A percentile compares a stretch with the other conserved stretches of the same genome.
These are phyloP conservation scores for Porites lutea DNA, from an alignment of 64 coral and sea anemone genomes.

Conservation along the genomic window DNA sequence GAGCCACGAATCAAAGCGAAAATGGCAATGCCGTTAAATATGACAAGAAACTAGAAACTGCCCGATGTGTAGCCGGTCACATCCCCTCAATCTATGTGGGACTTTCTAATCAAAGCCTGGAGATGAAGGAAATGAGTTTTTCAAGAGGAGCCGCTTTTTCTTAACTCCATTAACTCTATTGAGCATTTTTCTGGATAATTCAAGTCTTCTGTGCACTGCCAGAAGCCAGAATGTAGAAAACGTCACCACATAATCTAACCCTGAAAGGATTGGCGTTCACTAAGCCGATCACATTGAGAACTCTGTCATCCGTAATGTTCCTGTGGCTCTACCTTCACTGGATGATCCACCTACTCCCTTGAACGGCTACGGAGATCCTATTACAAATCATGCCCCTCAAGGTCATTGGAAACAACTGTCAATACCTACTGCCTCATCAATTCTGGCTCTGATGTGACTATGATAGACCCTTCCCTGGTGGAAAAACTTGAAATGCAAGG, in stretches of 20 bases:
- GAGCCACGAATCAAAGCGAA: background rate
- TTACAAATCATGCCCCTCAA: slow-evolving; percentile 36
- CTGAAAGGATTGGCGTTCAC: background rate
- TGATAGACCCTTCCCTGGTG: too few relatives aligned
- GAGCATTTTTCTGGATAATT: slow-evolving; percentile 35
- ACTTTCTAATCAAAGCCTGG: background rate
- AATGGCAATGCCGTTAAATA: background rate
- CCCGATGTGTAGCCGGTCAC: slow-evolving; percentile 5
- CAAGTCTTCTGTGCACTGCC: slow-evolving; percentile 28
- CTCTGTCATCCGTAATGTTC: too few relatives aligned
- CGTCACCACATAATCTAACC: slow-evolving; percentile 36
- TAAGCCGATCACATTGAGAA: slow-evolving; percentile 1
- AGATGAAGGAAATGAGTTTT: slow-evolving; percentile 39
- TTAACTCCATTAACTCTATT: slow-evolving; percentile 51
- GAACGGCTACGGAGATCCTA: background rate
- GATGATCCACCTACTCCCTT: background rate
- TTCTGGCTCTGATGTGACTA: too few relatives aligned
- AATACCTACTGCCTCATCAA: too few relatives aligned
- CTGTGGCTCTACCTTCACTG: background rate
- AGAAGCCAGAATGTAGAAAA: slow-evolving; percentile 36
- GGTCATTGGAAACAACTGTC: background rate
- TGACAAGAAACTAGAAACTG: background rate
- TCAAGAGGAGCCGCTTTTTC: slow-evolving; percentile 1
- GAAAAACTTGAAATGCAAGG: too few relatives aligned
- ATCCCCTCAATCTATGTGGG: slow-evolving; percentile 46